Conservation (phyloP, 1,140 invertebrate genomes). For the Stegodyphus dumicola region DNA sequence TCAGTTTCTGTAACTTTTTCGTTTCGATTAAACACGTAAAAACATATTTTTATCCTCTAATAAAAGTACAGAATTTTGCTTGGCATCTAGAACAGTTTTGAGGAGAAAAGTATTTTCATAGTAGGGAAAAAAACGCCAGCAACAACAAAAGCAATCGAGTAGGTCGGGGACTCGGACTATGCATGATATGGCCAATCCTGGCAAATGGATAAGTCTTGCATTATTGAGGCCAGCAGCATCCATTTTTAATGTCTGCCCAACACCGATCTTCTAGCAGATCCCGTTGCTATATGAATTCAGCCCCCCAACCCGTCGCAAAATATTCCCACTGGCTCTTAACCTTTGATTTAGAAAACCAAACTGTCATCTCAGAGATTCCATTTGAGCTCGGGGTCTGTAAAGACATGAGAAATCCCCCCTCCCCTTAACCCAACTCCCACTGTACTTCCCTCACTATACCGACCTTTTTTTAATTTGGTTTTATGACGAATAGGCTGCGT, state of each 20-base stretch:
- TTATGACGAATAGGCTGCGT: slow-evolving; percentile 59
- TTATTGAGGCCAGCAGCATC: slow-evolving; percentile 39
- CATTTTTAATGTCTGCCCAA: slow-evolving; percentile 58
- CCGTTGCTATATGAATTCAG: slow-evolving; percentile 34
- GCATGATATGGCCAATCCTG: slow-evolving; percentile 45
- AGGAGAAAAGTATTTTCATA: slow-evolving; percentile 3
- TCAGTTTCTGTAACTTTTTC: too few species aligned
- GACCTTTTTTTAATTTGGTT: slow-evolving; percentile 41
- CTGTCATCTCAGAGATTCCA: slow-evolving; percentile 56
- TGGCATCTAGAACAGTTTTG: background rate
- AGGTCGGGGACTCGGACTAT: slow-evolving; percentile 6
- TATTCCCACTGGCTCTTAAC: slow-evolving; percentile 60
- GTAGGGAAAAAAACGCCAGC: slow-evolving; percentile 9
- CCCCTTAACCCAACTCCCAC: background rate
- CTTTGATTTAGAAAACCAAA: slow-evolving; percentile 61
- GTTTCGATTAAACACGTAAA: too few species aligned
- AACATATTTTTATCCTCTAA: too few species aligned
- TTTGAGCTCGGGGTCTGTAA: slow-evolving; percentile 38
- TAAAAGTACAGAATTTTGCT: too few species aligned
- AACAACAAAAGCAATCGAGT: slow-evolving; percentile 18
- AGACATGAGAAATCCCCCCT: slow-evolving; percentile 31
- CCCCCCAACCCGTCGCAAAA: slow-evolving; percentile 43
- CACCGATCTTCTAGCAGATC: slow-evolving; percentile 31
- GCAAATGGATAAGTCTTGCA: slow-evolving; percentile 59
- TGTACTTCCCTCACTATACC: background rate